Percentiles rank a stretch among this genome's conserved stretches.
Evolutionary conservation across 2,797 vertebrate species (phyloP).

Genomic region (Threskiornis aethiopicus): DNA sequence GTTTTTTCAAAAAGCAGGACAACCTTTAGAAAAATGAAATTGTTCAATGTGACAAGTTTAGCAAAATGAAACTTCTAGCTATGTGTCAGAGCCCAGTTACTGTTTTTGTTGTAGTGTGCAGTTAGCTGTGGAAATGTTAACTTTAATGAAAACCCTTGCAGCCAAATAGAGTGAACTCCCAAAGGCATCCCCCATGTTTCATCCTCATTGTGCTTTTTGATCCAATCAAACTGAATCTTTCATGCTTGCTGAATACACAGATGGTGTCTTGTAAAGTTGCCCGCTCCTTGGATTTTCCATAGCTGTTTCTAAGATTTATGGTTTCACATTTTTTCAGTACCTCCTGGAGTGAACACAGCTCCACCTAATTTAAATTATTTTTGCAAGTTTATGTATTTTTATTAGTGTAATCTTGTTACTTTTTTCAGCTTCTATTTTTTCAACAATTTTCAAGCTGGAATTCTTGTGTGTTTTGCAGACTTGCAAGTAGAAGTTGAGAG

Average conservation of each 20-base stretch:
- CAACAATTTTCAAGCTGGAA: background rate
- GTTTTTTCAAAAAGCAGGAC: background rate
- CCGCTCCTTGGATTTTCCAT: background rate
- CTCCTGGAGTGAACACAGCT: background rate
- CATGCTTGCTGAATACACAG: slow-evolving; percentile 26
- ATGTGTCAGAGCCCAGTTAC: background rate
- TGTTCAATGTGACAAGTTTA: background rate
- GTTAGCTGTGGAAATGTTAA: slow-evolving; percentile 5
- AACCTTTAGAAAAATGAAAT: background rate
- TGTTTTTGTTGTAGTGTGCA: background rate
- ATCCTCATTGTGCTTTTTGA: slow-evolving; percentile 4
- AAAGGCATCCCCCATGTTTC: background rate
- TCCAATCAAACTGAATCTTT: slow-evolving; percentile 44
- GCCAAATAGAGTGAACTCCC: background rate
- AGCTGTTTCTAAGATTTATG: slow-evolving; percentile 16
- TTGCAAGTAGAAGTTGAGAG: background rate
- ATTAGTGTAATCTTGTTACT: background rate
- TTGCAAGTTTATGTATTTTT: background rate
- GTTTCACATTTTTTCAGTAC: background rate
- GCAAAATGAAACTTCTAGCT: background rate
- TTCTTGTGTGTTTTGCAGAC: background rate
- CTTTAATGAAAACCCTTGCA: background rate
- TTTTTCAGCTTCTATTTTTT: background rate
- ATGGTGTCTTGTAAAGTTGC: slow-evolving; percentile 11
- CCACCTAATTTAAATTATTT: background rate